phyloP scores from a whole-genome alignment of 2,888 invertebrate species.

The Watsonalla binaria region DNA sequence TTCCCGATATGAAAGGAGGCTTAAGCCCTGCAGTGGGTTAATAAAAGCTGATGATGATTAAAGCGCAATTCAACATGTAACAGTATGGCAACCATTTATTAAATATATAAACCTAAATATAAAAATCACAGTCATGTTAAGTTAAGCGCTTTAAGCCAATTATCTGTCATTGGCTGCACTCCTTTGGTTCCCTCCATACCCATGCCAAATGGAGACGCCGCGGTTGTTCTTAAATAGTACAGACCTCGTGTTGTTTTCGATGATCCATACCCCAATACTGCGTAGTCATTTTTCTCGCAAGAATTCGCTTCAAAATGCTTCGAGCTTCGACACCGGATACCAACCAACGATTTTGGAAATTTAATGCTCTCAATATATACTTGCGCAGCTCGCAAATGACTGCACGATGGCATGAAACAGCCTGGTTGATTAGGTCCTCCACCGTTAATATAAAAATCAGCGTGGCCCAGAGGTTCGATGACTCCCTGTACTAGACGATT shows the following conservation, averaged over 20 bases:
- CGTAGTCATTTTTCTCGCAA: slow-evolving; percentile 52
- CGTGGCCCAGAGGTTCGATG: slow-evolving; percentile 81
- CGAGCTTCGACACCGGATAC: slow-evolving; percentile 58
- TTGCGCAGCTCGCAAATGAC: slow-evolving; percentile 66
- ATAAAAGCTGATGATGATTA: too few relatives aligned
- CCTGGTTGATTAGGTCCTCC: slow-evolving; percentile 85
- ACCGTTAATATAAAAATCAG: slow-evolving; percentile 86
- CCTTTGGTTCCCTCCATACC: slow-evolving; percentile 61
- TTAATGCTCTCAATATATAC: slow-evolving; percentile 64
- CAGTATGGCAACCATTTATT: slow-evolving; percentile 28
- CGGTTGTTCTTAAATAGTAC: slow-evolving; percentile 62
- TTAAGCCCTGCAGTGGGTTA: too few relatives aligned
- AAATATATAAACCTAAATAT: slow-evolving; percentile 13
- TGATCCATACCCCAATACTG: slow-evolving; percentile 69
- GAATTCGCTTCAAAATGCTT: slow-evolving; percentile 53
- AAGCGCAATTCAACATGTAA: not conserved
- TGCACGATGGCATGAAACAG: slow-evolving; percentile 76
- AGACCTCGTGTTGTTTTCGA: slow-evolving; percentile 58
- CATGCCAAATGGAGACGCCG: slow-evolving; percentile 56
- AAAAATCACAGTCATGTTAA: slow-evolving; percentile 24
- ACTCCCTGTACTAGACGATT: slow-evolving; percentile 70
- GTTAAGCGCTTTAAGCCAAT: slow-evolving; percentile 43
- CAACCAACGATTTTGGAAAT: slow-evolving; percentile 61
- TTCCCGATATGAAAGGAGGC: too few relatives aligned
- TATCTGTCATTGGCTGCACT: slow-evolving; percentile 26